Percentiles rank a stretch among this genome's conserved stretches.
These are phyloP conservation scores for Brienomyrus longianalis DNA, from an alignment of 2,113 vertebrate species.

Conservation along the genomic window DNA sequence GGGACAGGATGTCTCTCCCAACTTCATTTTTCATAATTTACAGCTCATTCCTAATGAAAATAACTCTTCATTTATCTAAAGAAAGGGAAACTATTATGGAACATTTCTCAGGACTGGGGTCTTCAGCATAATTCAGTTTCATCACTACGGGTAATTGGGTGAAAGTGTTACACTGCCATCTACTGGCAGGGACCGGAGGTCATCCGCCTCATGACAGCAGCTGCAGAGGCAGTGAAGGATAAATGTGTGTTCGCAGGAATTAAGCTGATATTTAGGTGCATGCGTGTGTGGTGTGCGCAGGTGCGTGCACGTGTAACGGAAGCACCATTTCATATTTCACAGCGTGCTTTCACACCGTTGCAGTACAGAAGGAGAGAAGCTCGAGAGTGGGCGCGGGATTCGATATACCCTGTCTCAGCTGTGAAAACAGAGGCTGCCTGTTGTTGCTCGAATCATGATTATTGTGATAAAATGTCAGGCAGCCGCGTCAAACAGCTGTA, in stretches of 20 bases:
- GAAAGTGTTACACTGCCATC: constrained; percentile 28
- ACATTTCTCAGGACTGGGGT: background rate
- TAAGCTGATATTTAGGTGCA: constrained; percentile 10
- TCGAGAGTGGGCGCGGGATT: background rate
- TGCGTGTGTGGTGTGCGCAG: background rate
- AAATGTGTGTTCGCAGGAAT: background rate
- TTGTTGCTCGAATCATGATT: background rate
- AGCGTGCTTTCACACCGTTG: background rate
- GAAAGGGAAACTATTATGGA: constrained; percentile 20
- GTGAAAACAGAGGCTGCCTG: background rate
- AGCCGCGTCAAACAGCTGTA: background rate
- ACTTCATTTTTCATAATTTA: constrained; percentile 20
- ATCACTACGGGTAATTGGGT: background rate
- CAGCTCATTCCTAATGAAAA: constrained; percentile 24
- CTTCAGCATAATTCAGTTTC: background rate
- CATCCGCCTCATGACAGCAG: background rate
- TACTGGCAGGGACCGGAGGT: background rate
- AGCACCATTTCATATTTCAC: background rate
- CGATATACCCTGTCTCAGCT: background rate
- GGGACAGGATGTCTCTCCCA: constrained; percentile 5
- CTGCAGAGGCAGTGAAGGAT: background rate
- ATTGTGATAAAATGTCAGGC: background rate
- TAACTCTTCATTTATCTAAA: constrained; percentile 24
- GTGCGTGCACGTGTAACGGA: background rate
- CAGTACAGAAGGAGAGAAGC: background rate